phyloP scores from a whole-genome alignment of 2,113 vertebrate species.

The Alosa alosa region DNA sequence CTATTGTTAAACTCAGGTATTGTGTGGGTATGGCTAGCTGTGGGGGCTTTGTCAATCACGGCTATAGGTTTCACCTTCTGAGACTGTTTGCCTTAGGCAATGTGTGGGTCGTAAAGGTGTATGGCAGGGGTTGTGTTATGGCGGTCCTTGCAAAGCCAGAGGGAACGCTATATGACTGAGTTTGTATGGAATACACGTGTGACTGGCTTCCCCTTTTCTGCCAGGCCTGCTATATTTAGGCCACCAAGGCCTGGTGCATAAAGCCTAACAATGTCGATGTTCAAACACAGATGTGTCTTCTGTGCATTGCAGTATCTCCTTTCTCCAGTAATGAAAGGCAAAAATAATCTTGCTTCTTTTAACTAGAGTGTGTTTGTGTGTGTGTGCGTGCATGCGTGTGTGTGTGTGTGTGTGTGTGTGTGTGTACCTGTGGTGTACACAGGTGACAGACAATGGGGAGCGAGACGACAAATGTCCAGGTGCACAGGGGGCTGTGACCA shows the following conservation, averaged over 20 bases:
- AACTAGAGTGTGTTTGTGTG: background rate
- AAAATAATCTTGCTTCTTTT: background rate
- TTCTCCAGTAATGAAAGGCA: background rate
- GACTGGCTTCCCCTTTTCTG: background rate
- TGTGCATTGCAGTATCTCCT: slow-evolving; percentile 6
- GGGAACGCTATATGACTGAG: slow-evolving; percentile 20
- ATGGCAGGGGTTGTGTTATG: slow-evolving; percentile 8
- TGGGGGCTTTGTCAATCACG: background rate
- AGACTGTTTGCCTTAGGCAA: background rate
- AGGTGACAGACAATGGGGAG: slow-evolving; percentile 54
- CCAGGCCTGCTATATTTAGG: background rate
- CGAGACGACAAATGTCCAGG: slow-evolving; percentile 34
- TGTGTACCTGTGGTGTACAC: slow-evolving; percentile 16
- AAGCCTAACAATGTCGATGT: background rate
- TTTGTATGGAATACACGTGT: background rate
- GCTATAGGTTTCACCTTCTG: slow-evolving; percentile 21
- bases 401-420: background rate
- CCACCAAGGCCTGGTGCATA: background rate
- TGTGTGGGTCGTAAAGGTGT: background rate
- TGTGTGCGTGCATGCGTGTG: background rate
- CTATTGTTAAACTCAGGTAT: slow-evolving; percentile 32
- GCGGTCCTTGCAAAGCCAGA: background rate
- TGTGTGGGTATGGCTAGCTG: slow-evolving; percentile 15
- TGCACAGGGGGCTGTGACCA: background rate
- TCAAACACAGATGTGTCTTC: background rate